Conservation (phyloP, 2,797 vertebrate genomes). For the Pseudomugil tenellus region DNA sequence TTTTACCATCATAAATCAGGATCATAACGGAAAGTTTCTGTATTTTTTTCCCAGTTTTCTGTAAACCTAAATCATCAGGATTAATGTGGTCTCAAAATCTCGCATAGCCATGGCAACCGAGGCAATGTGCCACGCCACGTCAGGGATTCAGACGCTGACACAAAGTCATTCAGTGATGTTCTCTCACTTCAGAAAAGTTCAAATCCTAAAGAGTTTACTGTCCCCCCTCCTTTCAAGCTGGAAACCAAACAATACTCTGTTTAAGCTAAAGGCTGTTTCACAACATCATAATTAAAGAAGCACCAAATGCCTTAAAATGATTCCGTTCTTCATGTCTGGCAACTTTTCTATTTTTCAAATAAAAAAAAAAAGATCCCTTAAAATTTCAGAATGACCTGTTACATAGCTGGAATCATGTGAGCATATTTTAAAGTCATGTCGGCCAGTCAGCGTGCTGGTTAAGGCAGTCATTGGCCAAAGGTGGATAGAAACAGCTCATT, state of each 20-base stretch:
- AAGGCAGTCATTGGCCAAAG: no score
- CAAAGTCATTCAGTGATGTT: slow-evolving; percentile 65
- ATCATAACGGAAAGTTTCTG: slow-evolving; percentile 69
- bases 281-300: slow-evolving; percentile 17
- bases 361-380: no score
- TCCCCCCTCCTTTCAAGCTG: not conserved
- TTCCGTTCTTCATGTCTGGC: slow-evolving; percentile 3
- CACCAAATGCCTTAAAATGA: slow-evolving; percentile 8
- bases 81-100: slow-evolving; percentile 78
- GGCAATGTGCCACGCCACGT: slow-evolving; percentile 78
- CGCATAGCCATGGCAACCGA: slow-evolving; percentile 81
- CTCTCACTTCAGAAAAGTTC: slow-evolving; percentile 33
- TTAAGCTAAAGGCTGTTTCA: slow-evolving; percentile 13
- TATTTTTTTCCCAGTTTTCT: slow-evolving; percentile 47
- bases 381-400: no score
- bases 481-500: no score
- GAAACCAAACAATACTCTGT: slow-evolving; percentile 10
- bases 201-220: slow-evolving; percentile 6
- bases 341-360: not conserved
- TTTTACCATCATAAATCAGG: slow-evolving; percentile 77
- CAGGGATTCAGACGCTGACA: slow-evolving; percentile 71
- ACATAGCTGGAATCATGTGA: no score
- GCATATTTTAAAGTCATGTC: no score
- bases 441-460: no score
- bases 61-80: slow-evolving; percentile 81